Evolutionary conservation across 2,113 vertebrate genomes (phyloP), one percentile per base, ranked within the genome.

Genomic region (Syngnathus typhle): DNA sequence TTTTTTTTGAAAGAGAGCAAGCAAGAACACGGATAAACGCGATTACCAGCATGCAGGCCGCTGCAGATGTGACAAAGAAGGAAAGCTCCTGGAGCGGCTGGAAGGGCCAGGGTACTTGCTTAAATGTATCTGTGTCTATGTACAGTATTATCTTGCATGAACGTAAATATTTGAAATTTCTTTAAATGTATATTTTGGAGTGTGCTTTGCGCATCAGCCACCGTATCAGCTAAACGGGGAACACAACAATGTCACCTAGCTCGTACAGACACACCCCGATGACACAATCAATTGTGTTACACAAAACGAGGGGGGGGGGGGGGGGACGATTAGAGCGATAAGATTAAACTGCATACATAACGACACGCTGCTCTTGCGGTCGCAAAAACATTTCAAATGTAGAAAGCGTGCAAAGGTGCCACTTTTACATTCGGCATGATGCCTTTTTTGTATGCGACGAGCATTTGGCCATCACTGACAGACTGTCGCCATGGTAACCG

Each of bases 71-170:
- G 79, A 93, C 92, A 86, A 96, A 95, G 94, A 98, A 96, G 93
- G 96, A 96, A 69, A 92, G 94, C 89, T 91, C 94, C 71, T 96
- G 95, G 95, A 98, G 92, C 93, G 89, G 93, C 91, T 99, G 96
- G 96, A 98, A 93, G 90, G 94, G 95, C 90, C 95, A 97, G 93
- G 96, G 96, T 99, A 96, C 85, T 80, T 82, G 64, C 71, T 67
- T 63, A 77, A 59, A 72, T 81, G 81, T 70, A 59, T 70, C 60
- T 70, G 75, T 71, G 69, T 65, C 65, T 39, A 38, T 69, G 68
- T 75, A 41, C 52, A 60, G 54, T 70, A 65, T 8, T 46, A 23
- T 56, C 21, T 56, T 64, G 82, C 68, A 78, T 80, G 81, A 64
- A 49, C 55, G 60, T 77, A 49, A 41, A 75, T 52, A 36, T 72